A percentile compares a stretch with the other conserved stretches of the same genome.
These are phyloP conservation scores for Syrrhaptes paradoxus DNA, from an alignment of 2,113 vertebrate species.

Conservation along the genomic window DNA sequence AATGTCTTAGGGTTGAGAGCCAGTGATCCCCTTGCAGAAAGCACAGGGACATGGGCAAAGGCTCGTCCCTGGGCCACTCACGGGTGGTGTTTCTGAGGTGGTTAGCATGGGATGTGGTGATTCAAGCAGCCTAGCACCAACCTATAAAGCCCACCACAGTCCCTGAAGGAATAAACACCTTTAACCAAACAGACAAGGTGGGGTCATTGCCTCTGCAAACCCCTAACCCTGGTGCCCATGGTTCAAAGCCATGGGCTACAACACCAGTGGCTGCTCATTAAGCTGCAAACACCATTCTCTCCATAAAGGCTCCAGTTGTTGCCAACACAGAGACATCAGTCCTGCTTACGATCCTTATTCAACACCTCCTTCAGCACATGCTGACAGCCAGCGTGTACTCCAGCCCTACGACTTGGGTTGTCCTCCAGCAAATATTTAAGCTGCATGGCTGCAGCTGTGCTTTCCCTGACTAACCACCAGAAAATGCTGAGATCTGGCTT, in stretches of 20 bases:
- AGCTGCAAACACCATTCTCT: not conserved
- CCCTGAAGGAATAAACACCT: not conserved
- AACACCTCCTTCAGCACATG: not conserved
- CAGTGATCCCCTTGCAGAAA: not conserved
- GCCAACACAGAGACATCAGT: not conserved
- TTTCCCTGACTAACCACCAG: not conserved
- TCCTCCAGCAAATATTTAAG: not conserved
- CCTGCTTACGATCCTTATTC: not conserved
- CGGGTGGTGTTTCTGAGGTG: not conserved
- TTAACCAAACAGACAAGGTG: not conserved
- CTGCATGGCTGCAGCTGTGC: not conserved
- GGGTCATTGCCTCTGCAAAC: not conserved
- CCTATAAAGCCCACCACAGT: not conserved
- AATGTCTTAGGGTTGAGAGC: not conserved
- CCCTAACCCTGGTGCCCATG: fast-evolving
- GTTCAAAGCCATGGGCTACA: not conserved
- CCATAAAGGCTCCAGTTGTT: not conserved
- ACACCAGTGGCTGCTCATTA: not conserved
- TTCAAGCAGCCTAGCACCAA: not conserved
- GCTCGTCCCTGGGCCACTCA: fast-evolving
- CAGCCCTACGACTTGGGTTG: not conserved
- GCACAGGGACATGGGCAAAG: not conserved
- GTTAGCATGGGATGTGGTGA: not conserved
- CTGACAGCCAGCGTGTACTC: not conserved
- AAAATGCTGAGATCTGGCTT: not conserved